Evolutionary conservation across 2,113 vertebrate genomes (phyloP), one percentile per base, ranked within the genome.

Genomic region (Bubo scandiacus): DNA sequence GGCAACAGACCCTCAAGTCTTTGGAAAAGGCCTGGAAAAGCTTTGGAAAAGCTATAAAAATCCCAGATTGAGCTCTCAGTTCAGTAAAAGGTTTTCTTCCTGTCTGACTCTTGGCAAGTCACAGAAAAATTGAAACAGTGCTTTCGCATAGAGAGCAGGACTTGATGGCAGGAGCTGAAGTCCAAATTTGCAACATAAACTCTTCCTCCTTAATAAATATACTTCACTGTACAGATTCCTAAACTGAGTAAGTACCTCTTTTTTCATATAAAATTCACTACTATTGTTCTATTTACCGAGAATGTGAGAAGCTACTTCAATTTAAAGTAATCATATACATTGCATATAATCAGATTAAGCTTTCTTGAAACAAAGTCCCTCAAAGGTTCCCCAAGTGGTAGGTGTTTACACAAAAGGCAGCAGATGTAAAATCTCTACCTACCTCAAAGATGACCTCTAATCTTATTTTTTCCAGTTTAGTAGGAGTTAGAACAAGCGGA

Each of bases 61-160:
- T 18, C 51, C 19, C 47, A 43, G 40, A 42, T 57, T 52, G 40
- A 73, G 30, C 6, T 77, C 54, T 55, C 3, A 0, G 9, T 51
- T 80, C 75, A 89, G 29, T 32, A 38, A 45, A n/a, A 34, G 0
- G 4, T 42, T 63, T 79, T 84, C 20, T n/a, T 63, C 27, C 23
- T n/a, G 5, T 15, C 40, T n/a, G 25, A 51, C 45, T 75, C 66
- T 29, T 45, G 32, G 43, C 15, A 94, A 87, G 26, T 43, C 16
- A 54, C 6, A 80, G 49, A 12, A 71, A 42, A 78, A 81, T 0
- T 45, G 15, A 78, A 81, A 70, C 10, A 47, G 11, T 6, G 13
- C 6, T 29, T 62, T 36, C 45, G 32, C 2, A 0, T 5, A 0
- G 1, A 62, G 3, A 89, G 23, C 16, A 77, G 45, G 22, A 81